Percentiles rank a stretch among this genome's conserved stretches.
phyloP scores from a whole-genome alignment of 2,888 invertebrate species.

The Julus scandinavius region DNA sequence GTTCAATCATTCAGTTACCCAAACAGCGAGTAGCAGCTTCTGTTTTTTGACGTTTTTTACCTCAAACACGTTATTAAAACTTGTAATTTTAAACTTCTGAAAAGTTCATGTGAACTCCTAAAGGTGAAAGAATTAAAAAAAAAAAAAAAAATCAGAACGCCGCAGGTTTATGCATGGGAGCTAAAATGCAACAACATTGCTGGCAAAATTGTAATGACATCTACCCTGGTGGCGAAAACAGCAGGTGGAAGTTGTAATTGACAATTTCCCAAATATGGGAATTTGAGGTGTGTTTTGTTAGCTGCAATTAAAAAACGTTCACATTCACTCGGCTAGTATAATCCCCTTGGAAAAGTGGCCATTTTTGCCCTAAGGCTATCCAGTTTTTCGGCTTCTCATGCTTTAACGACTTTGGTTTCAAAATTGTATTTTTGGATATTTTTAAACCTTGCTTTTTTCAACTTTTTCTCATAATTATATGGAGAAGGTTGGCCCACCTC shows the following conservation, averaged over 20 bases:
- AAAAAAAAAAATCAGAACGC: background rate
- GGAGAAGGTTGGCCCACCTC: background rate
- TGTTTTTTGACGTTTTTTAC: constrained; percentile 1
- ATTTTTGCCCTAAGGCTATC: background rate
- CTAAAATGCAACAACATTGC: constrained; percentile 37
- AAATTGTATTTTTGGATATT: constrained; percentile 17
- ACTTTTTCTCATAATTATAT: background rate
- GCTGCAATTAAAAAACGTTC: constrained; percentile 48
- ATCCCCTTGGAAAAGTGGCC: constrained; percentile 22
- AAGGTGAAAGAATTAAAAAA: constrained; percentile 16
- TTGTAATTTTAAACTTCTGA: constrained; percentile 44
- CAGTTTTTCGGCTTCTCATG: background rate
- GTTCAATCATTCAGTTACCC: constrained; percentile 19
- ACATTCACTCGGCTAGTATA: constrained; percentile 43
- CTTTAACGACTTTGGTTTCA: background rate
- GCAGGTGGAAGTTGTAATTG: constrained; percentile 48
- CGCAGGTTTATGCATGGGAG: background rate
- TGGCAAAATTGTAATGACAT: constrained; percentile 43
- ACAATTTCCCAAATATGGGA: constrained; percentile 51
- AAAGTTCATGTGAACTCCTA: constrained; percentile 45
- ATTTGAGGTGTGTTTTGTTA: constrained; percentile 51
- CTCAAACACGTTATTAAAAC: constrained; percentile 41
- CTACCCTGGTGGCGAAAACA: constrained; percentile 47
- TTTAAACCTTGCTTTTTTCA: background rate
- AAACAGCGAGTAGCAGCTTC: constrained; percentile 6